phyloP scores from a whole-genome alignment of 2,888 invertebrate species.

The Amphipyra berbera region DNA sequence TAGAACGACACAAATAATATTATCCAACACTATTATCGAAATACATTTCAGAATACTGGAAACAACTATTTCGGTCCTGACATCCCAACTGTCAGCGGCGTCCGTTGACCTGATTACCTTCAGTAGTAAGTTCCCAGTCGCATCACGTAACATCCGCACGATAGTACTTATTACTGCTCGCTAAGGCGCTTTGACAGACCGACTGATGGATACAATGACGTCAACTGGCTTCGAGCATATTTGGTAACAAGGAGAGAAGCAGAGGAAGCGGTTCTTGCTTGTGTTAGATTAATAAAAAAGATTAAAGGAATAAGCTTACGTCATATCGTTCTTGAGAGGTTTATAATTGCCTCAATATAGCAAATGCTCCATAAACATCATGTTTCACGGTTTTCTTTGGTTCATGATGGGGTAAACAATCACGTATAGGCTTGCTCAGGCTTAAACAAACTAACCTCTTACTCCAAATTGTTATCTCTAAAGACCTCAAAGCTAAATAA shows the following conservation, averaged over 20 bases:
- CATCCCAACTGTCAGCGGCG: slow-evolving; percentile 10
- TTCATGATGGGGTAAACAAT: background rate
- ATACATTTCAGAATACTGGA: background rate
- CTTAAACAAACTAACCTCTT: too few species aligned
- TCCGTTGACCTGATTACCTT: slow-evolving; percentile 38
- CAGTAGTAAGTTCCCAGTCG: slow-evolving; percentile 17
- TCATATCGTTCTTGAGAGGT: too few species aligned
- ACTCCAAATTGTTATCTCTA: background rate
- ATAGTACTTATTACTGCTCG: slow-evolving; percentile 4
- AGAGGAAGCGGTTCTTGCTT: background rate
- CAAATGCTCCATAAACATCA: too few species aligned
- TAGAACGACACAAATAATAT: too few species aligned
- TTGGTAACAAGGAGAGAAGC: background rate
- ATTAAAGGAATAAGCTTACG: background rate
- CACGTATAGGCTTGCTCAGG: background rate
- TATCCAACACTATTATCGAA: background rate
- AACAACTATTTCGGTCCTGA: slow-evolving; percentile 6
- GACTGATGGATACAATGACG: slow-evolving; percentile 5
- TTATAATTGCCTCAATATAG: too few species aligned
- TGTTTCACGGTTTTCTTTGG: too few species aligned
- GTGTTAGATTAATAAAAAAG: background rate
- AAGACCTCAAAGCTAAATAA: background rate
- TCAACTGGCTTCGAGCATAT: background rate
- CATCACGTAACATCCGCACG: slow-evolving; percentile 28
- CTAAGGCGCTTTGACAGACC: slow-evolving; percentile 11